Evolutionary conservation across 2,797 vertebrate species (phyloP), one percentile per base, ranked within the genome.

Genomic region (Ispidina lecontei): DNA sequence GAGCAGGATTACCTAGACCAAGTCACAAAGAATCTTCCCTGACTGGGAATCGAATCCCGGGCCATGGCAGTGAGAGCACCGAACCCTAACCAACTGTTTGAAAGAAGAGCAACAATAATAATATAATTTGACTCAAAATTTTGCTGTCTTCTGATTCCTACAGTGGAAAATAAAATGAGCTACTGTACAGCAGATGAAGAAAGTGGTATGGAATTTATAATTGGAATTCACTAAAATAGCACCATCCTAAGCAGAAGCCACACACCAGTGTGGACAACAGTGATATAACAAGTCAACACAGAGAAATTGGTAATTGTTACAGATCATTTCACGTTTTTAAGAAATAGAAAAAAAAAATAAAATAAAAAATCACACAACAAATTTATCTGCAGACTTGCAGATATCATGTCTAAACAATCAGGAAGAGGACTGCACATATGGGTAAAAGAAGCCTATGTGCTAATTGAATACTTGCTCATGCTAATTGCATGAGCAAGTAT

Each of bases 241-340:
- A 77, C 16, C 7, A 43, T 0, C 1, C 20, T 67, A 88, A 90
- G 46, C 33, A 68, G 60, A 63, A 69, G 26, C 68, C 39, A 35
- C 18, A 28, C 1, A 7, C 19, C 25, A 58, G 46, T 12, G 25
- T 19, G 25, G 39, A 68, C 22, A 71, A 22, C 2, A 73, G n/a
- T 0, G 0, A 58, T 43, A 28, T 0, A 6, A 12, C 6, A 7
- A 37, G 35, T 29, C n/a, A n/a, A 43, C 14, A 28, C 10, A 46
- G 33, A 74, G 16, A 7, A 51, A 37, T 33, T 37, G 65, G 14
- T 69, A 60, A n/a, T 19, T 79, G 2, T 46, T 65, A 68, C n/a
- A 72, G 43, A 41, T 58, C 10, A 69, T 58, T 46, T 64, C 17
- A 80, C 6, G 4, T 51, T 82, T 73, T 49, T 56, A 60, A 89